phyloP scores from a whole-genome alignment of 2,797 vertebrate species.

The Sebastes umbrosus region DNA sequence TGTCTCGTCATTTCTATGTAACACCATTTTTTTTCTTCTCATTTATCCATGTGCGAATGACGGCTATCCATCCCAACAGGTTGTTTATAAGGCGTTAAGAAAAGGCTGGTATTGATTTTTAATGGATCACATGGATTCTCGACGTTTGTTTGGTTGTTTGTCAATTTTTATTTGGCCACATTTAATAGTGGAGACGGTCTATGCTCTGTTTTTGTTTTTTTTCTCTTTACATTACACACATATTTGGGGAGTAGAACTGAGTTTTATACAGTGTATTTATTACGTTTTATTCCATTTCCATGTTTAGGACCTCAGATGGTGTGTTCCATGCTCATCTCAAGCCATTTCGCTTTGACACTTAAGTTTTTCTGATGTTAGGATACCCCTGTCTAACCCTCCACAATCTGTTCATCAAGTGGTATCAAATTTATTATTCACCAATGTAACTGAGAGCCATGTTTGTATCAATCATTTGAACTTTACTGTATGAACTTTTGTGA shows the following conservation, averaged over 20 bases:
- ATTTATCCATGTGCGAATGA: no score
- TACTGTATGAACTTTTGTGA: neutral
- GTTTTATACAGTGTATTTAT: constrained; percentile 74
- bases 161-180: no score
- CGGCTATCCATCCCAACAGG: no score
- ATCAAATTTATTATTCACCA: neutral
- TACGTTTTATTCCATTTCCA: constrained; percentile 55
- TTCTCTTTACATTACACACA: constrained; percentile 20
- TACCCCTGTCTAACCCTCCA: neutral
- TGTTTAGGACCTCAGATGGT: neutral
- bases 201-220: neutral
- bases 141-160: no score
- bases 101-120: no score
- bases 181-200: no score
- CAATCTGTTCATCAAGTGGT: neutral
- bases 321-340: constrained; percentile 1
- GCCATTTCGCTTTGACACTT: constrained; percentile 1
- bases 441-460: constrained; percentile 21
- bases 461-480: constrained; percentile 22
- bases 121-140: no score
- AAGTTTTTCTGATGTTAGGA: neutral
- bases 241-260: constrained; percentile 18
- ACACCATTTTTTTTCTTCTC: no score
- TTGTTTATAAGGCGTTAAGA: no score
- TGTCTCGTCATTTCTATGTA: neutral